phyloP scores from a whole-genome alignment of 2,113 vertebrate genomes.

The Cephalopholis sonnerati region DNA sequence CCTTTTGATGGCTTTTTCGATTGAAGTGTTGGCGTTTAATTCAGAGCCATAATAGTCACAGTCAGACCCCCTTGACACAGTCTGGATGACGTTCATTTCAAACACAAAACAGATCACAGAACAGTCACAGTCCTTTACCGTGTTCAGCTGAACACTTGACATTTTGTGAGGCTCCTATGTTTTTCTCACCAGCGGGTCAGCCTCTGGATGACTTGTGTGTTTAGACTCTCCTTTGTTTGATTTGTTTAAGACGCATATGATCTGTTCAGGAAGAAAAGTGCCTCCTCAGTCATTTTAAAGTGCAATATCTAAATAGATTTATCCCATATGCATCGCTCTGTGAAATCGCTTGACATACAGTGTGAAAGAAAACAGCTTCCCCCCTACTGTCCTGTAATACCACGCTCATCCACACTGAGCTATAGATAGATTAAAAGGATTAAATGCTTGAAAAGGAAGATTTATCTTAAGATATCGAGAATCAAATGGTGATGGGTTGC shows the following conservation, averaged over 20 bases:
- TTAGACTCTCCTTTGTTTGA: neutral
- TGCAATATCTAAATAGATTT: constrained; percentile 35
- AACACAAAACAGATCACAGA: no score
- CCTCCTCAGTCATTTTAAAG: constrained; percentile 20
- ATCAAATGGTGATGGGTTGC: constrained; percentile 42
- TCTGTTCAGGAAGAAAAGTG: constrained; percentile 18
- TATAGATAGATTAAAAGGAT: constrained; percentile 61
- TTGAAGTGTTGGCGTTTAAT: no score
- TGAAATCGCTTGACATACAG: constrained; percentile 40
- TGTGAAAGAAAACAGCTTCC: constrained; percentile 20
- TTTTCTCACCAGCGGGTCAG: neutral
- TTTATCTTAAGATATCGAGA: constrained; percentile 48
- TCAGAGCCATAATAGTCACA: no score
- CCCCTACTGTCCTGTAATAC: constrained; percentile 35
- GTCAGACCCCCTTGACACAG: no score
- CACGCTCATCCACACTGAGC: constrained; percentile 31
- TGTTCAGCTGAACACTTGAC: neutral
- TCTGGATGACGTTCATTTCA: no score
- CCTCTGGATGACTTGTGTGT: constrained; percentile 3
- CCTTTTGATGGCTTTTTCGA: no score
- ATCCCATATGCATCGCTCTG: constrained; percentile 29
- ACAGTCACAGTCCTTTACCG: neutral
- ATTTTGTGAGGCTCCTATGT: neutral
- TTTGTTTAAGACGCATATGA: neutral
- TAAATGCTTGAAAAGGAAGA: constrained; percentile 50